Percentiles rank a stretch among this genome's conserved stretches.
phyloP scores from a whole-genome alignment of 2,113 vertebrate species.

The Oenanthe melanoleuca region DNA sequence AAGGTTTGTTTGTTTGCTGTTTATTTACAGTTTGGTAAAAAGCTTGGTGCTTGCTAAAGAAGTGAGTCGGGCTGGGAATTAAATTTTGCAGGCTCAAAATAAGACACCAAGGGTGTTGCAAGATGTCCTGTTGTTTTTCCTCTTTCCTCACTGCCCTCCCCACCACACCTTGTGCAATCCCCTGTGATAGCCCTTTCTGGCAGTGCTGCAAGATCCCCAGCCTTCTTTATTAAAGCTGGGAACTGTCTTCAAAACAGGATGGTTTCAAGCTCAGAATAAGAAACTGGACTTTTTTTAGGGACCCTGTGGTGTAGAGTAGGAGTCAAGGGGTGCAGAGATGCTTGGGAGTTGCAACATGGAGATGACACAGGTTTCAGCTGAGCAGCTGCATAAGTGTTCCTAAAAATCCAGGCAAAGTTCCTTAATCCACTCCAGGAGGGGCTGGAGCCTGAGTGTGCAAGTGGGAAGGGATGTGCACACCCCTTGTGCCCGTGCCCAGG shows the following conservation, averaged over 20 bases:
- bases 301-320: neutral
- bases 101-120: neutral
- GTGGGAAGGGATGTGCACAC: neutral
- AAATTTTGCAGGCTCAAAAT: neutral
- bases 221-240: neutral
- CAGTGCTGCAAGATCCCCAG: neutral
- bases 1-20: neutral
- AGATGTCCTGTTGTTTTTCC: conserved; percentile 30
- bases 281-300: neutral
- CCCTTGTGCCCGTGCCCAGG: neutral
- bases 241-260: neutral
- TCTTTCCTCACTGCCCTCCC: neutral
- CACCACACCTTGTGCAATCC: neutral
- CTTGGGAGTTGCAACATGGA: neutral
- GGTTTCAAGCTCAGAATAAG: neutral
- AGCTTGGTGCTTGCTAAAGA: neutral
- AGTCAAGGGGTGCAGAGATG: neutral
- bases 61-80: neutral
- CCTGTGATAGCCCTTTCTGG: neutral
- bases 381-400: neutral
- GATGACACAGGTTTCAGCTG: neutral
- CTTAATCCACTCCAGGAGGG: neutral
- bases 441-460: neutral
- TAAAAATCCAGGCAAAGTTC: neutral
- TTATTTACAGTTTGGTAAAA: neutral